These are phyloP conservation scores for Paracyclopina nana DNA, from an alignment of 1,140 invertebrate genomes.

Conservation along the genomic window DNA sequence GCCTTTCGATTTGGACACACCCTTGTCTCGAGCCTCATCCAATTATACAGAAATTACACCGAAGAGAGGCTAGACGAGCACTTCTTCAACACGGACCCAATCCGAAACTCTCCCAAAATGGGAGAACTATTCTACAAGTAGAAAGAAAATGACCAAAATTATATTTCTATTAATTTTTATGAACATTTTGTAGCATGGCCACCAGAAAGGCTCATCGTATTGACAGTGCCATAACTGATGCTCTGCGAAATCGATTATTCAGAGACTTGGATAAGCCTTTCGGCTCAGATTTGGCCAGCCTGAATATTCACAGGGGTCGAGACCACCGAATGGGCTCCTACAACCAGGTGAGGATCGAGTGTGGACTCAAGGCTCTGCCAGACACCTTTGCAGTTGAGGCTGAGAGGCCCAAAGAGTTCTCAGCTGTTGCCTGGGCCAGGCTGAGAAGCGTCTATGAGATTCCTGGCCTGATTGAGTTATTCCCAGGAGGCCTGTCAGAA, in stretches of 20 bases:
- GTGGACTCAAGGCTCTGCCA: constrained; percentile 5
- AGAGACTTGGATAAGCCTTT: constrained; percentile 25
- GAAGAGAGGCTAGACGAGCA: no score
- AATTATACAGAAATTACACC: no score
- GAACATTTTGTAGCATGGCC: no score
- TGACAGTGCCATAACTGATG: not conserved
- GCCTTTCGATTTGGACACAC: no score
- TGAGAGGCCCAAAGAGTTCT: not conserved
- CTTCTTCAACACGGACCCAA: no score
- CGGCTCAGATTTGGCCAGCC: constrained; percentile 60
- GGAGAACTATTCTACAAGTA: no score
- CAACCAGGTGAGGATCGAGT: constrained; percentile 41
- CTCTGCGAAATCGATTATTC: constrained; percentile 25
- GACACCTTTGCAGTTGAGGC: not conserved
- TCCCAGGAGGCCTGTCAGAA: constrained; percentile 25
- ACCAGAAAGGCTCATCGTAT: no score
- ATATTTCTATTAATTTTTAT: no score
- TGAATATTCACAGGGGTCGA: constrained; percentile 80
- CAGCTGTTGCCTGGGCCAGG: not conserved
- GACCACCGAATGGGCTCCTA: constrained; percentile 80
- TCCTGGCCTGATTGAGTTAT: constrained; percentile 22
- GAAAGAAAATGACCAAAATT: no score
- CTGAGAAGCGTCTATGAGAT: not conserved
- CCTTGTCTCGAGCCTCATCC: no score
- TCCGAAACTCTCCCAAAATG: no score